Conservation (phyloP, 2,888 invertebrate species). For the Drosophila nr. fundita region DNA sequence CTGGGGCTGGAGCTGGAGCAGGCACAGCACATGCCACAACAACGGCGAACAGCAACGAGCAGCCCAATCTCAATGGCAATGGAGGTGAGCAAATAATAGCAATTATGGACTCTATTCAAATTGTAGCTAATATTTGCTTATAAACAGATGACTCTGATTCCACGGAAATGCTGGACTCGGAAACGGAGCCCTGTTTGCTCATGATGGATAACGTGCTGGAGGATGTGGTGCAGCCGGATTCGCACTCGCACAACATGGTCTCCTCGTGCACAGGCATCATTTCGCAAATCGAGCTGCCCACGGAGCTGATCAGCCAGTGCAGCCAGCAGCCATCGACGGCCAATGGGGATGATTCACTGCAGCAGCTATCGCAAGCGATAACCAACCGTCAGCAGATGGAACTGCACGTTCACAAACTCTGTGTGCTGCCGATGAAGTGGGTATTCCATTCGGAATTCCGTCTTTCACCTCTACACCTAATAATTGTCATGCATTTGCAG, state of each 20-base stretch:
- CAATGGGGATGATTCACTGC: constrained; percentile 88
- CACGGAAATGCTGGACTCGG: constrained; percentile 92
- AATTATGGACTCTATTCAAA: background rate
- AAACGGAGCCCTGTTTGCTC: constrained; percentile 91
- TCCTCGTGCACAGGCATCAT: constrained; percentile 87
- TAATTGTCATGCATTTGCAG: background rate
- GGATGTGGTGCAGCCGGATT: constrained; percentile 88
- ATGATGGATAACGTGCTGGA: constrained; percentile 92
- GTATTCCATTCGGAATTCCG: background rate
- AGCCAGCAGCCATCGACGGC: constrained; percentile 53
- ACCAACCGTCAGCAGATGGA: constrained; percentile 89
- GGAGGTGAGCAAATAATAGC: constrained; percentile 37
- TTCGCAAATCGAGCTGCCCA: constrained; percentile 85
- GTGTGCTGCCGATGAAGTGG: constrained; percentile 83
- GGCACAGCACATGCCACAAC: constrained; percentile 13
- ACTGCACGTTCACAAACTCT: constrained; percentile 86
- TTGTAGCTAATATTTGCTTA: background rate
- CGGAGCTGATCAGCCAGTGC: constrained; percentile 80
- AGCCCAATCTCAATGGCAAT: constrained; percentile 52
- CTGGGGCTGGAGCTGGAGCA: background rate
- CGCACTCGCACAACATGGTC: constrained; percentile 89
- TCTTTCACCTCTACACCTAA: background rate
- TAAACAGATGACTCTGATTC: constrained; percentile 89
- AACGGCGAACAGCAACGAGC: constrained; percentile 34
- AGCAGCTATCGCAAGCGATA: constrained; percentile 92